These are phyloP conservation scores for Drosophila kepulauana DNA, from an alignment of 1,140 invertebrate species.

Conservation along the genomic window DNA sequence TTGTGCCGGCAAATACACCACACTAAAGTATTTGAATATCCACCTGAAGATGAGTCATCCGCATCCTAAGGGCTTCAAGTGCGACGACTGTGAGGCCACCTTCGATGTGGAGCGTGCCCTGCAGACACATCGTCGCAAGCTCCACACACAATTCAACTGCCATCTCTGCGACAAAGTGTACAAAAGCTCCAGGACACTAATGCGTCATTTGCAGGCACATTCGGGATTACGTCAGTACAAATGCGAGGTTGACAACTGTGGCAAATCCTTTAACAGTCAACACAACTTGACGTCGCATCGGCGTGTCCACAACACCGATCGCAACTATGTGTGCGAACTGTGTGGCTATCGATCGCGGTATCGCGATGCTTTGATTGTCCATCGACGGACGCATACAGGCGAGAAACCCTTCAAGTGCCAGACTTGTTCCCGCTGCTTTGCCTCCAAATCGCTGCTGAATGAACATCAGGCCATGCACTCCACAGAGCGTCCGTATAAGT, in stretches of 20 bases:
- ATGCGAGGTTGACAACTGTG: slow-evolving; percentile 70
- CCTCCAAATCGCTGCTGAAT: slow-evolving; percentile 69
- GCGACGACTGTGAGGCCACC: slow-evolving; percentile 57
- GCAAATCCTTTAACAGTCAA: slow-evolving; percentile 71
- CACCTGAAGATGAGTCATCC: slow-evolving; percentile 70
- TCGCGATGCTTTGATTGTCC: slow-evolving; percentile 95
- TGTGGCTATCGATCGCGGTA: slow-evolving; percentile 73
- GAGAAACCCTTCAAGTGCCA: slow-evolving; percentile 94
- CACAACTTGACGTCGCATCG: slow-evolving; percentile 68
- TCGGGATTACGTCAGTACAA: slow-evolving; percentile 62
- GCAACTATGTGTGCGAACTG: slow-evolving; percentile 76
- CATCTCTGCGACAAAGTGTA: slow-evolving; percentile 70
- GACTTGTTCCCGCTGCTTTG: slow-evolving; percentile 65
- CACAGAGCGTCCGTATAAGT: slow-evolving; percentile 92
- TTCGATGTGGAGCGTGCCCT: slow-evolving; percentile 66
- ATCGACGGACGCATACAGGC: slow-evolving; percentile 97
- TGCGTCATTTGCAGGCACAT: slow-evolving; percentile 67
- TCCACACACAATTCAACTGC: slow-evolving; percentile 64
- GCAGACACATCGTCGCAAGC: slow-evolving; percentile 60
- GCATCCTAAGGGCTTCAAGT: slow-evolving; percentile 71
- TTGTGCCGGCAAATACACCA: slow-evolving; percentile 63
- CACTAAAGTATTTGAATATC: slow-evolving; percentile 64
- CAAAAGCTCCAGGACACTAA: slow-evolving; percentile 58
- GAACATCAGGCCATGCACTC: slow-evolving; percentile 91
- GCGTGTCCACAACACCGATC: slow-evolving; percentile 63